Evolutionary conservation across 2,888 invertebrate genomes (phyloP).

Genomic region (Lamproptera curius): DNA sequence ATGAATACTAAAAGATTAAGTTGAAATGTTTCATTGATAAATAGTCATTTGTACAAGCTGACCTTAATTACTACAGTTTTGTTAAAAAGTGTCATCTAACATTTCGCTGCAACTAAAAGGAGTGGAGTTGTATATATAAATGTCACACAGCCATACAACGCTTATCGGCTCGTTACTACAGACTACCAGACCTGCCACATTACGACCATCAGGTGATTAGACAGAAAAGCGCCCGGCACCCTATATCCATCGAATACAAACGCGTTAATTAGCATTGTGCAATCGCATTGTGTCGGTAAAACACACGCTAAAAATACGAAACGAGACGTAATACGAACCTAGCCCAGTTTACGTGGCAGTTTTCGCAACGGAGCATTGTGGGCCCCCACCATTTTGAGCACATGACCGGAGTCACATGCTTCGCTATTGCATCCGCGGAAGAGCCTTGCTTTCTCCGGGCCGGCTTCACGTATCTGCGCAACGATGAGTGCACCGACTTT

Average conservation of each 20-base stretch:
- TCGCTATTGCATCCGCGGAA: conserved; percentile 49
- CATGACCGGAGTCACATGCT: conserved; percentile 52
- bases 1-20: too few species aligned
- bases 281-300: conserved; percentile 49
- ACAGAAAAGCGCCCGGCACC: too few species aligned
- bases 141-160: too few species aligned
- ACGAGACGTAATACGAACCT: conserved; percentile 39
- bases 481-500: conserved; percentile 30
- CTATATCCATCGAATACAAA: conserved; percentile 25
- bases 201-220: too few species aligned
- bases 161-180: too few species aligned
- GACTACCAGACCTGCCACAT: too few species aligned
- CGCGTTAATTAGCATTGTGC: conserved; percentile 43
- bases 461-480: conserved; percentile 34
- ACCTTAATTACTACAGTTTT: too few species aligned
- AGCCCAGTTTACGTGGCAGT: conserved; percentile 38
- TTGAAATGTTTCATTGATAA: too few species aligned
- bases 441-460: conserved; percentile 48
- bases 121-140: too few species aligned
- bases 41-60: too few species aligned
- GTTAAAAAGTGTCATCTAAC: too few species aligned
- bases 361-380: conserved; percentile 57
- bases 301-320: conserved; percentile 44
- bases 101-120: too few species aligned
- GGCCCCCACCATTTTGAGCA: conserved; percentile 35